Evolutionary conservation across 2,113 vertebrate genomes (phyloP), one percentile per base, ranked within the genome.

Genomic region (Onychostruthus taczanowskii): DNA sequence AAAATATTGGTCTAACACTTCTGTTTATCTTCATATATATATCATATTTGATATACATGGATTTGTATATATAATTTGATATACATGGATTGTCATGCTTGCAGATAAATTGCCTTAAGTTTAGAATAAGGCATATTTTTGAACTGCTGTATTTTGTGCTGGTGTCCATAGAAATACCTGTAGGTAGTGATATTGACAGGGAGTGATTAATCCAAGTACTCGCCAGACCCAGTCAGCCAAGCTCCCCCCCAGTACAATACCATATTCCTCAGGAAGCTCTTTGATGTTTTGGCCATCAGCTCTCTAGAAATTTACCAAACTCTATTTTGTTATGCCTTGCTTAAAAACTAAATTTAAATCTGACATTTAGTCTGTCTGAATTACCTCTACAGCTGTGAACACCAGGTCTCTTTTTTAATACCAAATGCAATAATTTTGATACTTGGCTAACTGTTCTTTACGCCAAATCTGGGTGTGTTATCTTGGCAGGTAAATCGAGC

Each of bases 1-100:
- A 93, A 1, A 93, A 95, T 95, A 77, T n/a, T 83, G 83, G 86
- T 90, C 92, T 94, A 61, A 75, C 84, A 59, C 81, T 95, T 92
- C 61, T 86, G 61, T 70, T 81, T 8, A 68, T 94, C 61, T 81
- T 84, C 41, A 6, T 90, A 75, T n/a, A n/a, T n/a, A n/a, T n/a
- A n/a, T n/a, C n/a, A n/a, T n/a, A 92, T 58, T 62, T 90, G 78
- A 39, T 13, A 12, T 64, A 30, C 8, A 6, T 56, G 73, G 66
- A 53, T 94, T 95, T n/a, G n/a, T n/a, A n/a, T n/a, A n/a, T n/a
- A n/a, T 90, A 75, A 92, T 58, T 62, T 90, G 78, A 39, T 13
- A 12, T 64, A 30, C 8, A 6, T 56, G 73, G 66, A 53, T 94
- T 95, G 52, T 90, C 69, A 85, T 92, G 56, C 50, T 87, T 92